These are phyloP conservation scores for Craseonycteris thonglongyai DNA, from an alignment of 2,113 vertebrate species.

Conservation along the genomic window DNA sequence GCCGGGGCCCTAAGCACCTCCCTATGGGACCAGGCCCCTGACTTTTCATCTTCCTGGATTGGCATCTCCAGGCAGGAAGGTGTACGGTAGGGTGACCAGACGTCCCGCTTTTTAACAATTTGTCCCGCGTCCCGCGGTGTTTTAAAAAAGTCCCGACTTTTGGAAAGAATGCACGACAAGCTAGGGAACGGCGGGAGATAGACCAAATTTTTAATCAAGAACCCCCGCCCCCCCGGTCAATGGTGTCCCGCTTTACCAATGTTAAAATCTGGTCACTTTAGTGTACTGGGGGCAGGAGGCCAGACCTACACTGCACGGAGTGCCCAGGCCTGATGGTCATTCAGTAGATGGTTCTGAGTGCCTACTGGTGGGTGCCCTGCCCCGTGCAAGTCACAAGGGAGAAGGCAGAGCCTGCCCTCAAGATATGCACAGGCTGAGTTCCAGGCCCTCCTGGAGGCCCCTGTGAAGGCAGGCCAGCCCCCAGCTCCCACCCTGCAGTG, in stretches of 20 bases:
- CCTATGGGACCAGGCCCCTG: background rate
- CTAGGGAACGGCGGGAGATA: too few relatives aligned
- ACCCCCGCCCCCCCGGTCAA: too few relatives aligned
- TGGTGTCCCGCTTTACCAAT: too few relatives aligned
- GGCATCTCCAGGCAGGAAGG: background rate
- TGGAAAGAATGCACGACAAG: too few relatives aligned
- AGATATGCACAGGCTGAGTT: background rate
- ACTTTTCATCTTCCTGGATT: background rate
- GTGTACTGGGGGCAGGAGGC: too few relatives aligned
- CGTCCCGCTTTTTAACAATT: too few relatives aligned
- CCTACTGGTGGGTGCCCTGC: too few relatives aligned
- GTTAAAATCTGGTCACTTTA: too few relatives aligned
- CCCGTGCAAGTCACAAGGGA: fast-evolving
- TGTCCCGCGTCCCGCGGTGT: too few relatives aligned
- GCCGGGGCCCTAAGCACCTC: background rate
- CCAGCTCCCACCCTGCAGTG: fast-evolving
- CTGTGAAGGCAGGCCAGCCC: background rate
- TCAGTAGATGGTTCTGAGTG: fast-evolving
- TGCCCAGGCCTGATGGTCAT: fast-evolving
- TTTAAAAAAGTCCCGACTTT: too few relatives aligned
- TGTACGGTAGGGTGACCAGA: fast-evolving
- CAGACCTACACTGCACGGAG: too few relatives aligned
- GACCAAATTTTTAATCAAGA: too few relatives aligned
- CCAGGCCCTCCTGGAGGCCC: background rate
- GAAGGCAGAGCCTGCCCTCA: background rate